phyloP scores from a whole-genome alignment of 2,113 vertebrate genomes.

The Tyrannus savana region DNA sequence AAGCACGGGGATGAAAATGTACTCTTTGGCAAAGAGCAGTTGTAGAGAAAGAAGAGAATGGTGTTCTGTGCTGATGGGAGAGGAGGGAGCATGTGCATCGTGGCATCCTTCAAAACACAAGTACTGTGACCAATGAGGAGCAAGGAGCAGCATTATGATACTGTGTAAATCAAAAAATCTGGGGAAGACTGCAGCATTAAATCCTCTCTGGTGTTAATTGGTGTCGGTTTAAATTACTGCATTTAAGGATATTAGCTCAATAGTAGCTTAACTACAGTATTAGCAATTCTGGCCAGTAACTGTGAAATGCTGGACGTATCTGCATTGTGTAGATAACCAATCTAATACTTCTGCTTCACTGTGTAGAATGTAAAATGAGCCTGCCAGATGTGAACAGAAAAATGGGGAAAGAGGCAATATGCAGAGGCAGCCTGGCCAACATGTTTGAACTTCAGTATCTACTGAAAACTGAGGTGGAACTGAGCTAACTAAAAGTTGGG shows the following conservation, averaged over 20 bases:
- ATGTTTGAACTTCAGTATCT: not conserved
- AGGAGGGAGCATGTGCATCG: not conserved
- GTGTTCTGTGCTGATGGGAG: not conserved
- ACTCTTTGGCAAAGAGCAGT: not conserved
- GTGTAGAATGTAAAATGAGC: not conserved
- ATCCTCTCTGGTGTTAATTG: not conserved
- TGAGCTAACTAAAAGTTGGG: not conserved
- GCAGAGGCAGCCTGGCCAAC: not conserved
- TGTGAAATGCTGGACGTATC: not conserved
- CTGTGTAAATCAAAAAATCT: not conserved
- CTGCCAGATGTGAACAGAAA: not conserved
- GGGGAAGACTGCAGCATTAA: not conserved
- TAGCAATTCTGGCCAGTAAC: not conserved
- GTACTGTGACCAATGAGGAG: not conserved
- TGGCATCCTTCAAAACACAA: not conserved
- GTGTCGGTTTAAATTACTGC: not conserved
- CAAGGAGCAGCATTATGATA: not conserved
- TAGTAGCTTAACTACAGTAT: not conserved
- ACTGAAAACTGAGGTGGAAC: not conserved
- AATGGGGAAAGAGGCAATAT: not conserved
- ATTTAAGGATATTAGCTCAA: not conserved
- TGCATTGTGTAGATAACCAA: rapidly evolving
- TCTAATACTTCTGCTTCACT: not conserved
- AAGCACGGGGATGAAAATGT: not conserved
- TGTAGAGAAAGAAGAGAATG: not conserved